A percentile compares a stretch with the other conserved stretches of the same genome.
Conservation (phyloP, 53 echinoderm and acorn worm species). For the Crossaster papposus region DNA sequence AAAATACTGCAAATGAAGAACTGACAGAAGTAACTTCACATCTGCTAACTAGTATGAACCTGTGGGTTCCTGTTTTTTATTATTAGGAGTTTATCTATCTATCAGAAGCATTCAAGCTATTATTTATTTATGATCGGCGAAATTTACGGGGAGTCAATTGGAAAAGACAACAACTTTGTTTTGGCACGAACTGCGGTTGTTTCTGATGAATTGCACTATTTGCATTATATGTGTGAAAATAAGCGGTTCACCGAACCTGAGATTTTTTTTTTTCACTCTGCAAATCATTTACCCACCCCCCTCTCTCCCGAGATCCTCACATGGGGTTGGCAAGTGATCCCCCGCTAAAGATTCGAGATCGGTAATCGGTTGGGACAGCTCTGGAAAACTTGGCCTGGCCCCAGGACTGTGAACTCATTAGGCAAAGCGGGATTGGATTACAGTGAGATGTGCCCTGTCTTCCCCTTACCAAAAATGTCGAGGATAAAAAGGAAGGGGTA, state of each 20-base stretch:
- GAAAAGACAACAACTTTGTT: constrained; percentile 30
- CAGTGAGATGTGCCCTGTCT: constrained; percentile 33
- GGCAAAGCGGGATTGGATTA: constrained; percentile 38
- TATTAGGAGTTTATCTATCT: neutral
- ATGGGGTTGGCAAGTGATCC: constrained; percentile 61
- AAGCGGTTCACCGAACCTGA: constrained; percentile 13
- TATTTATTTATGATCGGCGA: constrained; percentile 7
- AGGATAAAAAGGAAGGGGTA: constrained; percentile 51
- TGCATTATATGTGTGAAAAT: constrained; percentile 39
- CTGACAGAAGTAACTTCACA: neutral
- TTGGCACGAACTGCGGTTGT: neutral
- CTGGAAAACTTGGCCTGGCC: constrained; percentile 16
- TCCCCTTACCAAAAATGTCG: constrained; percentile 9
- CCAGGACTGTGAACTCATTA: constrained; percentile 61
- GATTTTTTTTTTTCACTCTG: constrained; percentile 36
- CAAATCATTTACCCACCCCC: constrained; percentile 36
- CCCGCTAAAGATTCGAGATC: constrained; percentile 22
- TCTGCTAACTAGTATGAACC: neutral
- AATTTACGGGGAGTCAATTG: constrained; percentile 6
- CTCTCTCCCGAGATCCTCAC: constrained; percentile 56
- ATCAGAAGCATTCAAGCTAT: neutral
- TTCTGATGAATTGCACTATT: constrained; percentile 27
- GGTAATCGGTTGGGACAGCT: constrained; percentile 54
- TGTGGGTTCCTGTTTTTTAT: neutral
- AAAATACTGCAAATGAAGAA: too few relatives aligned